Base-by-base conservation (phyloP, 2,888 invertebrate genomes). In the Acrobasis consociella region DNA sequence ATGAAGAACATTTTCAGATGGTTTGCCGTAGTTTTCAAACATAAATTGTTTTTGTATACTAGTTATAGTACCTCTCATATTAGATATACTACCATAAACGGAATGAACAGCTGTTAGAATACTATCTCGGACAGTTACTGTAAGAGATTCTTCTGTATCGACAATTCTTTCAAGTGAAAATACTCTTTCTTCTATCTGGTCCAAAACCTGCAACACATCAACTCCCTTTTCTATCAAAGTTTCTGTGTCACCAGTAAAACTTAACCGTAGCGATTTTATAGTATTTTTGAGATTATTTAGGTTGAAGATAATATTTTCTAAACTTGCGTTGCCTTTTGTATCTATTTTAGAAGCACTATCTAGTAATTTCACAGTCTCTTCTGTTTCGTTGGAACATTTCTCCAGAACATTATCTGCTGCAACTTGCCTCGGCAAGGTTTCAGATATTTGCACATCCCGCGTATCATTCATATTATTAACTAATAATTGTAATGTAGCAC, bases 61-160 rank as follows among this genome's bases (percentile, higher is more conserved):
- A 15, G 87, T 82, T 59, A 94, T 82, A n/a, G 92, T 87, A 67
- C 93, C 86, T 59, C 94, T 88, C 83, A 94, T 93, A 62, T 93
- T 88, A 60, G 93, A 92, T 69, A 94, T 93, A 67, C 89, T 91
- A 9, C 88, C 83, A 70, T 93, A 94, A 49, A 94, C 81, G 49
- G 93, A 92, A 76, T 93, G 87, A 37, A 94, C 80, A 46, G 93
- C 91, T 65, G 85, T 84, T 13, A 93, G 74, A 63, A 94, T 84
- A 62, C 71, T 80, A 50, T 91, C 86, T 69, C 83, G 82, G 9
- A 83, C 78, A 31, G 80, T 74, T 5, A 71, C 52, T 7, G 81
- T 73, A 46, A 90, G 65, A 53, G 65, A 73, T 9, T 65, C 66
- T 64, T 77, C 74, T 11, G 65, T 49, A 11, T 80, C 77, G n/a